Percentiles rank a stretch among this genome's conserved stretches.
Evolutionary conservation across 2,113 vertebrate species (phyloP).

Genomic region (Tachuris rubrigastra): DNA sequence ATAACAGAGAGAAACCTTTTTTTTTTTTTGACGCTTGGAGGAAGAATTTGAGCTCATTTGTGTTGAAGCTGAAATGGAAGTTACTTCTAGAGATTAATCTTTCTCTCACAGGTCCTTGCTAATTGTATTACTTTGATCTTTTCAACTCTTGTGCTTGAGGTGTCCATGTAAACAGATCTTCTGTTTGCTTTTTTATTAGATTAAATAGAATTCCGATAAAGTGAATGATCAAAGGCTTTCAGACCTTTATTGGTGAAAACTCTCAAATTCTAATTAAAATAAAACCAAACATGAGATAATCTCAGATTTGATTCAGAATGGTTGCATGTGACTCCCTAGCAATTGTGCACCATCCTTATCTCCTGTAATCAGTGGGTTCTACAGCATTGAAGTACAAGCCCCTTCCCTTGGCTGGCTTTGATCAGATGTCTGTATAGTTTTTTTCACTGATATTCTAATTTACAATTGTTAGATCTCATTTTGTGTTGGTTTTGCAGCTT

Average conservation of each 20-base stretch:
- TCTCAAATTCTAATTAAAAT: slow-evolving; percentile 44
- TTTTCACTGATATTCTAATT: neutral
- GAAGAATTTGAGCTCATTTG: slow-evolving; percentile 33
- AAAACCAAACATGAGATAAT: slow-evolving; percentile 53
- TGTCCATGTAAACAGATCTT: slow-evolving; percentile 61
- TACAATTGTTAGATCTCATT: slow-evolving; percentile 6
- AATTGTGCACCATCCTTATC: slow-evolving; percentile 39
- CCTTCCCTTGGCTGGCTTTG: slow-evolving; percentile 7
- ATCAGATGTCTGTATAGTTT: slow-evolving; percentile 16
- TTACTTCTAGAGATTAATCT: slow-evolving; percentile 39
- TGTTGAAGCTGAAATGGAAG: slow-evolving; percentile 37
- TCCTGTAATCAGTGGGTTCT: slow-evolving; percentile 24
- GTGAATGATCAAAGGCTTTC: slow-evolving; percentile 48
- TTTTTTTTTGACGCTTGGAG: neutral
- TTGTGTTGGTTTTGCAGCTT: slow-evolving; percentile 46
- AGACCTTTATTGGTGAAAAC: slow-evolving; percentile 54
- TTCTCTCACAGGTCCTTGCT: slow-evolving; percentile 39
- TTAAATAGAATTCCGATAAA: slow-evolving; percentile 55
- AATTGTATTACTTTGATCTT: slow-evolving; percentile 64
- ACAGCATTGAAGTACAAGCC: neutral
- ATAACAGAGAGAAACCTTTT: neutral
- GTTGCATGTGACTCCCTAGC: slow-evolving; percentile 46
- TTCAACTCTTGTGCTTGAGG: slow-evolving; percentile 50
- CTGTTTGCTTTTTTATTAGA: slow-evolving; percentile 51
- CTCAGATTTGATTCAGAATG: slow-evolving; percentile 27